A percentile compares a stretch with the other conserved stretches of the same genome.
Conservation (phyloP, 2,888 invertebrate genomes). For the Tiliacea aurago region DNA sequence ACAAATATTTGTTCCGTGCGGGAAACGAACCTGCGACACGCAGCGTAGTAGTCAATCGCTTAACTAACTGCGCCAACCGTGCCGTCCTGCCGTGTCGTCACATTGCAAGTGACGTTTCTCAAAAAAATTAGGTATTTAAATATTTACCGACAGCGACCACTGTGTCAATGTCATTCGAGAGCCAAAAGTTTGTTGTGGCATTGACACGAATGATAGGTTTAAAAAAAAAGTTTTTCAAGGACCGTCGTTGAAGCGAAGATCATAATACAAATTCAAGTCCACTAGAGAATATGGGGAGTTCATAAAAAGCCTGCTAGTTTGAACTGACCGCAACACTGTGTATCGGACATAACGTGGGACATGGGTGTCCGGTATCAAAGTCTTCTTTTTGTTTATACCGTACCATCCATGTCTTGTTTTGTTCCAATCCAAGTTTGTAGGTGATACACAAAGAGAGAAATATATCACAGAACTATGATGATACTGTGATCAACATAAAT, state of each 20-base stretch:
- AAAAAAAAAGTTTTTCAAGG: neutral
- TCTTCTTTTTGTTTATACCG: slow-evolving; percentile 43
- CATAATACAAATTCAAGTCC: no score
- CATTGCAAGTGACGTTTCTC: no score
- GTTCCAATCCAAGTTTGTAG: slow-evolving; percentile 34
- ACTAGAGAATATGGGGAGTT: neutral
- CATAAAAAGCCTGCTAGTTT: slow-evolving; percentile 15
- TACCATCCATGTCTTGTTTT: slow-evolving; percentile 52
- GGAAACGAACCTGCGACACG: no score
- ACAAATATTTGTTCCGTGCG: no score
- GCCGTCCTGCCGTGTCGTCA: no score
- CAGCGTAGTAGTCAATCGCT: no score
- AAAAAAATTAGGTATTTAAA: no score
- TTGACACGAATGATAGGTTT: neutral
- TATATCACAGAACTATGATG: slow-evolving; percentile 10
- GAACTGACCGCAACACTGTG: slow-evolving; percentile 24
- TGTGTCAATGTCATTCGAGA: no score
- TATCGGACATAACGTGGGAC: slow-evolving; percentile 34
- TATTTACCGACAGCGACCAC: no score
- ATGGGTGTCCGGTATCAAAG: slow-evolving; percentile 45
- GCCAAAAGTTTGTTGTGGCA: no score
- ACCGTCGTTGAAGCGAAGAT: no score
- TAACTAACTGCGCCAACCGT: no score
- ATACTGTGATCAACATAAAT: neutral
- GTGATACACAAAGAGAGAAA: slow-evolving; percentile 23